Percentiles rank a stretch among this genome's conserved stretches.
Evolutionary conservation across 2,113 vertebrate genomes (phyloP).

Genomic region (Madoqua kirkii): DNA sequence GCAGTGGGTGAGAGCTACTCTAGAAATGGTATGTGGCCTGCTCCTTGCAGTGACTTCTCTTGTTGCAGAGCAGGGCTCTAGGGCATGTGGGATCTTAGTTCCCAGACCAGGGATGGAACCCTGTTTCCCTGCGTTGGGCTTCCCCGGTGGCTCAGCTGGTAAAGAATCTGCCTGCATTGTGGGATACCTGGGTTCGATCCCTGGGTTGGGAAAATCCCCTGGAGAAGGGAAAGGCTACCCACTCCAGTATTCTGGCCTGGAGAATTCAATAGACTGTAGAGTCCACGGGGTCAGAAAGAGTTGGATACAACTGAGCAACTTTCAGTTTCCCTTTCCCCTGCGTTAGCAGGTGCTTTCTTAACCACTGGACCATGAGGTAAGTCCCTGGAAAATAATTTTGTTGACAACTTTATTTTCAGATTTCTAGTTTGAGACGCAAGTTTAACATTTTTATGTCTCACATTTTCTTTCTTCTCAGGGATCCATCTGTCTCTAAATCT

Average conservation of each 20-base stretch:
- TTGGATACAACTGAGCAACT: neutral
- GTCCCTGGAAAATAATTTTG: neutral
- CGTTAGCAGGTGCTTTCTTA: neutral
- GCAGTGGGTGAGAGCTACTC: neutral
- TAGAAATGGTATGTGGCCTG: neutral
- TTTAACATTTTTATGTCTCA: neutral
- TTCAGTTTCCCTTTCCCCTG: neutral
- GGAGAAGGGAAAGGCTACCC: neutral
- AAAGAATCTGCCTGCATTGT: neutral
- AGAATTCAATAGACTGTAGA: neutral
- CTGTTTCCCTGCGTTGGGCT: neutral
- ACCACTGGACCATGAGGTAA: neutral
- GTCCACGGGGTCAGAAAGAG: neutral
- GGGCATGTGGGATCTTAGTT: neutral
- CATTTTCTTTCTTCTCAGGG: slow-evolving; percentile 79
- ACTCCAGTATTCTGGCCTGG: neutral
- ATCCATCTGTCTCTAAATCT: slow-evolving; percentile 92
- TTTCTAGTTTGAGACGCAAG: neutral
- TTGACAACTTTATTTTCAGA: neutral
- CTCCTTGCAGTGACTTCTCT: neutral
- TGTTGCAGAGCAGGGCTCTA: neutral
- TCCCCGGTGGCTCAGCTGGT: neutral
- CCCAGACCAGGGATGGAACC: neutral
- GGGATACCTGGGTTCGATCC: neutral
- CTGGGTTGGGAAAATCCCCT: neutral